Evolutionary conservation across 2,113 vertebrate species (phyloP).

Genomic region (Podarcis muralis): DNA sequence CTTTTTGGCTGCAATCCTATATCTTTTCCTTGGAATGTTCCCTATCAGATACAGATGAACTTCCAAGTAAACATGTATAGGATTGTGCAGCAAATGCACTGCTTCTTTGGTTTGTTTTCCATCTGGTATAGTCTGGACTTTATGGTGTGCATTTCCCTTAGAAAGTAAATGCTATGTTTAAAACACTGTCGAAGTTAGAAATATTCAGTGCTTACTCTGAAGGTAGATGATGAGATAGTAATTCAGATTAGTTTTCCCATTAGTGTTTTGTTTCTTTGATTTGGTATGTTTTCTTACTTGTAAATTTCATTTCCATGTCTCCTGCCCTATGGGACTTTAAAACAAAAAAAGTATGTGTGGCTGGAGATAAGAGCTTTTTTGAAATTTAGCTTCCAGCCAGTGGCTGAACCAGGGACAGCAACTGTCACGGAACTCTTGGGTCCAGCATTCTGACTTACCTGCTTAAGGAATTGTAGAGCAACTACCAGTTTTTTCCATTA

Average conservation of each 20-base stretch:
- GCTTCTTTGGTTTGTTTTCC: neutral
- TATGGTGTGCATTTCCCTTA: neutral
- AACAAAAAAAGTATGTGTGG: neutral
- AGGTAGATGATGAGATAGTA: too few species aligned
- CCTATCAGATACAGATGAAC: neutral
- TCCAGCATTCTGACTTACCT: neutral
- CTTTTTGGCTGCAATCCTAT: neutral
- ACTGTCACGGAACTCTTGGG: constrained; percentile 1
- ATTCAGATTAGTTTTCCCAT: neutral
- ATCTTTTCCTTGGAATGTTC: too few species aligned
- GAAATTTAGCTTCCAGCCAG: neutral
- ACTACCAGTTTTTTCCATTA: neutral
- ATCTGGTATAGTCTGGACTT: too few species aligned
- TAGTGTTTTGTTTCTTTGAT: neutral
- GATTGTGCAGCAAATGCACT: neutral
- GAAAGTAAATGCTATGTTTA: neutral
- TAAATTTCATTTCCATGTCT: neutral
- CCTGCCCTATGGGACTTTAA: neutral
- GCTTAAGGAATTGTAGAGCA: neutral
- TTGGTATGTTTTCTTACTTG: neutral
- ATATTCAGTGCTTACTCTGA: neutral
- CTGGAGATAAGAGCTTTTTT: neutral
- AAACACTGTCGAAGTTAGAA: neutral
- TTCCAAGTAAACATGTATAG: neutral
- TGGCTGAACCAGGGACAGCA: neutral